phyloP scores from a whole-genome alignment of 2,797 vertebrate genomes.

The Neosilurus hyrtlii region DNA sequence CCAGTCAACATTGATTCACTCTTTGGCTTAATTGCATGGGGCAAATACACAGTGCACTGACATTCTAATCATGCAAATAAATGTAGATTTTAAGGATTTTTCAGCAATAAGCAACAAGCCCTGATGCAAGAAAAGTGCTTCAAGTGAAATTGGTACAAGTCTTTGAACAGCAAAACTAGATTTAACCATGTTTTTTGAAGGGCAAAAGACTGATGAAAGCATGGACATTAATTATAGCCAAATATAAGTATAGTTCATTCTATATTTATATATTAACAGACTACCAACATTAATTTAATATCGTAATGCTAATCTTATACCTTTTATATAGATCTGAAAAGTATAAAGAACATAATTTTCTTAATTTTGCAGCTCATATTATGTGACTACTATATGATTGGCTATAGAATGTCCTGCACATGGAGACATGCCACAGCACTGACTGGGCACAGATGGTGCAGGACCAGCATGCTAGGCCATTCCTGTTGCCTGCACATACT shows the following conservation, averaged over 20 bases:
- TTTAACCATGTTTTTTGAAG: not conserved
- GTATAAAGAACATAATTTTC: not conserved
- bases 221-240: not conserved
- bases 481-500: slow-evolving; percentile 62
- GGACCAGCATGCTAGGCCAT: slow-evolving; percentile 72
- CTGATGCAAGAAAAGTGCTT: not conserved
- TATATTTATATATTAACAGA: not conserved
- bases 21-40: slow-evolving; percentile 61
- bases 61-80: slow-evolving; percentile 68
- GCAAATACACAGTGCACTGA: slow-evolving; percentile 63
- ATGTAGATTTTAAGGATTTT: slow-evolving; percentile 59
- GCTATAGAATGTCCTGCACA: slow-evolving; percentile 53
- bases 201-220: not conserved
- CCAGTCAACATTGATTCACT: slow-evolving; percentile 71
- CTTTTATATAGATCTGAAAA: not conserved
- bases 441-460: slow-evolving; percentile 77
- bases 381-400: slow-evolving; percentile 36
- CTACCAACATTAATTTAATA: not conserved
- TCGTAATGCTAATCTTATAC: not conserved
- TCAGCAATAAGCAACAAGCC: slow-evolving; percentile 26
- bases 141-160: not conserved
- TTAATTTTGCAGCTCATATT: not conserved
- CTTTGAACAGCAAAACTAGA: not conserved
- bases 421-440: slow-evolving; percentile 65
- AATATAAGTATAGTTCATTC: not conserved